Conservation (phyloP, 1,140 invertebrate species). For the Odontomachus brunneus region DNA sequence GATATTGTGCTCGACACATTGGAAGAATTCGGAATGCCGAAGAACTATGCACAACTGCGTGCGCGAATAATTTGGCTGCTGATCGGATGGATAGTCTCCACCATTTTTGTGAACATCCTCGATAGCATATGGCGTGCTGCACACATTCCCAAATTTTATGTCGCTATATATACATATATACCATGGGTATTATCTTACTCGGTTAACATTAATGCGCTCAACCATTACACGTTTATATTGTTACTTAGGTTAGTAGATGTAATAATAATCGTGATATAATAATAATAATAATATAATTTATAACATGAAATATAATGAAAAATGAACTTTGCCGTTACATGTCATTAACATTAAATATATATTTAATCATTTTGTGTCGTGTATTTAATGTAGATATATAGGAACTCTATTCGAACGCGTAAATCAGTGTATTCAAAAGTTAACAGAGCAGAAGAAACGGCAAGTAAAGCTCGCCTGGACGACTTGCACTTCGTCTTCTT, state of each 20-base stretch:
- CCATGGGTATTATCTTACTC: not conserved
- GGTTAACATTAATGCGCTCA: not conserved
- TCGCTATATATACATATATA: not conserved
- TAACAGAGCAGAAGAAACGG: not conserved
- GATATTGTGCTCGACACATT: conserved; percentile 4
- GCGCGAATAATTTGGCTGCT: not conserved
- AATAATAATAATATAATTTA: no score
- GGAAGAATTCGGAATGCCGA: not conserved
- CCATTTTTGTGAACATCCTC: not conserved
- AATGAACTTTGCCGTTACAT: not conserved
- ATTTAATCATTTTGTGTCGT: not conserved
- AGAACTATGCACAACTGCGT: not conserved
- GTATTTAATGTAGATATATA: not conserved
- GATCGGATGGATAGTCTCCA: not conserved
- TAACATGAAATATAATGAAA: no score
- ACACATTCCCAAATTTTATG: not conserved
- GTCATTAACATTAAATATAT: not conserved
- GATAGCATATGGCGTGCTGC: not conserved
- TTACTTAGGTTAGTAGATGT: not conserved
- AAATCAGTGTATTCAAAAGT: not conserved
- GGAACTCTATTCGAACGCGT: not conserved
- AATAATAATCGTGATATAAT: no score
- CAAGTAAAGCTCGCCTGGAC: not conserved
- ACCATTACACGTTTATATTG: not conserved
- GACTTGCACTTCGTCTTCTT: not conserved